Percentiles rank a stretch among this genome's conserved stretches.
Conservation (phyloP, 2,113 vertebrate genomes). For the Oophaga pumilio region DNA sequence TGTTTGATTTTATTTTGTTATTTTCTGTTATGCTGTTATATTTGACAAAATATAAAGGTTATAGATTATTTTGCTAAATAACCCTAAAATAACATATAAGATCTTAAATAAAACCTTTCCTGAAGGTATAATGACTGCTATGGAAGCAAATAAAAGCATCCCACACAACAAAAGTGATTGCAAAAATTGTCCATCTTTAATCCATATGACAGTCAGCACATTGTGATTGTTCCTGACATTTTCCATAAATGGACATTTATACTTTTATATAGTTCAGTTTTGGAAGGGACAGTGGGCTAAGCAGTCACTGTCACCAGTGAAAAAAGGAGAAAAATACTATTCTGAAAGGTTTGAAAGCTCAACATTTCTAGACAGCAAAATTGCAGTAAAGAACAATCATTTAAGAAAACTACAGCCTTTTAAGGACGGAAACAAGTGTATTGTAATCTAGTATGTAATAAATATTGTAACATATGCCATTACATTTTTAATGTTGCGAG, state of each 20-base stretch:
- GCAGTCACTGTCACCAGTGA: background rate
- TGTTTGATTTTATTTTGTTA: background rate
- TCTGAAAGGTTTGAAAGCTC: background rate
- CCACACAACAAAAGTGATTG: conserved; percentile 10
- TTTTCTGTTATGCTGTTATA: background rate
- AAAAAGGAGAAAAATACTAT: background rate
- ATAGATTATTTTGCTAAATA: background rate
- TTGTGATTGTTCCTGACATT: background rate
- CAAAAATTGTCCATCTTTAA: conserved; percentile 21
- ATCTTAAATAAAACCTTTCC: conserved; percentile 22
- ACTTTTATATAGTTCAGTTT: conserved; percentile 12
- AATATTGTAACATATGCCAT: background rate
- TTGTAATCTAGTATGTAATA: background rate
- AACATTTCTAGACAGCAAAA: conserved; percentile 18
- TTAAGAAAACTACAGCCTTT: background rate
- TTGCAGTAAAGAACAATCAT: background rate
- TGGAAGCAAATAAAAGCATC: conserved; percentile 28
- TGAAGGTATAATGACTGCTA: conserved; percentile 18
- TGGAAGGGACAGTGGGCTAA: conserved; percentile 13
- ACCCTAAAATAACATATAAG: background rate
- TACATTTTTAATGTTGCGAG: background rate
- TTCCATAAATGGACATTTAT: conserved; percentile 35
- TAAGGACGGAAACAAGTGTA: background rate
- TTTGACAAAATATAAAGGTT: conserved; percentile 7
- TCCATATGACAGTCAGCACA: conserved; percentile 12